Percentiles rank a stretch among this genome's conserved stretches.
Conservation (phyloP, 2,113 vertebrate species). For the Catharus fuscescens region DNA sequence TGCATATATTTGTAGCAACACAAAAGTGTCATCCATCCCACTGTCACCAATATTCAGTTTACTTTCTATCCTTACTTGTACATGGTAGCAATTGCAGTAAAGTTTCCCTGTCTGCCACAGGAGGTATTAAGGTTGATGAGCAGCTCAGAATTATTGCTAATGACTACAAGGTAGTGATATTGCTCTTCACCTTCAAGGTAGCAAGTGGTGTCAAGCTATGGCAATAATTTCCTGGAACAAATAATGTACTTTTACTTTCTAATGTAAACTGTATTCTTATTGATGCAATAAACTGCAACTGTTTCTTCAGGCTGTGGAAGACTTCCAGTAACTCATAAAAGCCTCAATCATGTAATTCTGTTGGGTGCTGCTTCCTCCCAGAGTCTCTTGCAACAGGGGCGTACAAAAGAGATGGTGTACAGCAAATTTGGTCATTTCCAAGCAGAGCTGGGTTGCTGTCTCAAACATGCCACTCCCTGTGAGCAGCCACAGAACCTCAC, state of each 20-base stretch:
- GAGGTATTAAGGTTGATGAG: slow-evolving; percentile 5
- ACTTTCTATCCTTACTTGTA: background rate
- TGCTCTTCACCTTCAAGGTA: slow-evolving; percentile 22
- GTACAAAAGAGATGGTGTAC: background rate
- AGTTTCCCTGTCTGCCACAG: background rate
- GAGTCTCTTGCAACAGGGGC: background rate
- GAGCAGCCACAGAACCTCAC: background rate
- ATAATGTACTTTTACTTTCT: slow-evolving; percentile 5
- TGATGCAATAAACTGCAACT: slow-evolving; percentile 40
- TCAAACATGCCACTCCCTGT: background rate
- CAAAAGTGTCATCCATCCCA: background rate
- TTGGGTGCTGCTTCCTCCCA: background rate
- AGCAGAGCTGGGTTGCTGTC: background rate
- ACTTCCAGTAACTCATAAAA: slow-evolving; percentile 39
- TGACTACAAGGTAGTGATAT: background rate
- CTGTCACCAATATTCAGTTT: background rate
- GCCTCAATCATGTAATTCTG: background rate
- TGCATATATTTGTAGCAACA: background rate
- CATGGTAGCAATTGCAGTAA: background rate
- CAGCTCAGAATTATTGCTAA: slow-evolving; percentile 18
- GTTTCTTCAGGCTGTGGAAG: slow-evolving; percentile 21
- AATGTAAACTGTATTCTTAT: slow-evolving; percentile 13
- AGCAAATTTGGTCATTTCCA: background rate
- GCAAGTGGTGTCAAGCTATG: background rate
- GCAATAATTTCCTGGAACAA: slow-evolving; percentile 32